Base-by-base conservation (phyloP, 2,113 vertebrate species). In the cat (Felis catus) region DNA sequence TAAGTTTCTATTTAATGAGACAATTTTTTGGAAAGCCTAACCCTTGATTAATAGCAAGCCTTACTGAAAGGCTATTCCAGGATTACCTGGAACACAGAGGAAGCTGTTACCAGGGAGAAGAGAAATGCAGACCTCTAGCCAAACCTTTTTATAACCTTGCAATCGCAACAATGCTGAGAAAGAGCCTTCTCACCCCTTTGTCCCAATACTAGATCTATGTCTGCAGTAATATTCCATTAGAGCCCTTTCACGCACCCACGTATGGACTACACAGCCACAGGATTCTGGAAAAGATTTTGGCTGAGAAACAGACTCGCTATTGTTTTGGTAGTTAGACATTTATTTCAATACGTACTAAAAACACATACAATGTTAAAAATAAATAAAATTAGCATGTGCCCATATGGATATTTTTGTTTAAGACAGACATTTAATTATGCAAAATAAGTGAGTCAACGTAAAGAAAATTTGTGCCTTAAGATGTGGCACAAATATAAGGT, bases 391-490 rank as follows among this genome's bases (percentile, higher is more conserved):
- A 95, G 6, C 7, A 68, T 12, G 66, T 25, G 29, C 0, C 19
- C n/a, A 92, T n/a, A 21, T 53, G 31, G 31, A 27, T 79, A 87
- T 66, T 89, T n/a, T 48, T 92, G 18, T 33, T 84, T 45, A 89
- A 71, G 15, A 48, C 80, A 94, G 81, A 71, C 74, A 73, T 79
- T 55, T 95, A 80, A 48, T 55, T 85, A 85, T 80, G 33, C 39
- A 91, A 81, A 88, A 89, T 45, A 76, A 93, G 13, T 95, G 2
- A 88, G 31, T 76, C 18, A 66, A 81, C 6, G 53, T 45, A 65
- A 94, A 96, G 23, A 73, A 82, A 92, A 93, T 95, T 27, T 74
- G 23, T 61, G 33, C 48, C 66, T 71, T 93, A 71, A 89, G 29
- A 7, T 80, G 68, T 71, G 19, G 61, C 53, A 55, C n/a, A 79